These are phyloP conservation scores for Hippocampus zosterae DNA, from an alignment of 2,113 vertebrate genomes.

Conservation along the genomic window DNA sequence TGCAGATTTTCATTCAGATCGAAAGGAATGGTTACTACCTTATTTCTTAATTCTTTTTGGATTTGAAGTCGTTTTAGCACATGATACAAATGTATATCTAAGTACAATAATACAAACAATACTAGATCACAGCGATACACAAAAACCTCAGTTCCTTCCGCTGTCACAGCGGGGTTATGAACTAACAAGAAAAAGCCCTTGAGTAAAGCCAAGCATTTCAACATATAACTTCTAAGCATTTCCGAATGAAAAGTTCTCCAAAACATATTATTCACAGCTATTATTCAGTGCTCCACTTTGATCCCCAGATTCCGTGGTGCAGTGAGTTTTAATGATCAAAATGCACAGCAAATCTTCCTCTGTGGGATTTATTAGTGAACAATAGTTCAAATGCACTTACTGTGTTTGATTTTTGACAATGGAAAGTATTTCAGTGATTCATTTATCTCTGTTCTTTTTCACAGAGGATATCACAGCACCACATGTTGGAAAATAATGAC, in stretches of 20 bases:
- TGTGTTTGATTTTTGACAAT: conserved; percentile 15
- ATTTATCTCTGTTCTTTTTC: conserved; percentile 16
- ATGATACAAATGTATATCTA: neutral
- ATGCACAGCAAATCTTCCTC: conserved; percentile 9
- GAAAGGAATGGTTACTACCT: too few relatives aligned
- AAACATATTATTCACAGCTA: neutral
- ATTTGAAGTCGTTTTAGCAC: too few relatives aligned
- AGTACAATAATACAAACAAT: neutral
- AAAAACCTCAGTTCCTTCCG: neutral
- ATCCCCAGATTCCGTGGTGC: neutral
- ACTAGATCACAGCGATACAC: neutral
- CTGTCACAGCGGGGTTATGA: neutral
- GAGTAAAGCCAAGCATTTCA: conserved; percentile 15
- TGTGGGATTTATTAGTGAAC: conserved; percentile 24
- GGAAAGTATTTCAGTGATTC: neutral
- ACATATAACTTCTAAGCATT: conserved; percentile 12
- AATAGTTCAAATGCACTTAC: conserved; percentile 11
- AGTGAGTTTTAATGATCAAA: conserved; percentile 4
- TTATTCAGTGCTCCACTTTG: neutral
- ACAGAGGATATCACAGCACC: conserved; percentile 14
- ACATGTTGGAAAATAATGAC: conserved; percentile 13
- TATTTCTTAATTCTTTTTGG: too few relatives aligned
- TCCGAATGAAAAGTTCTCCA: conserved; percentile 11
- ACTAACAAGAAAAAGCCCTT: conserved; percentile 9
- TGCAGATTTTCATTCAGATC: too few relatives aligned